Evolutionary conservation across 2,888 invertebrate species (phyloP), one percentile per base, ranked within the genome.

Genomic region (Blera fallax): DNA sequence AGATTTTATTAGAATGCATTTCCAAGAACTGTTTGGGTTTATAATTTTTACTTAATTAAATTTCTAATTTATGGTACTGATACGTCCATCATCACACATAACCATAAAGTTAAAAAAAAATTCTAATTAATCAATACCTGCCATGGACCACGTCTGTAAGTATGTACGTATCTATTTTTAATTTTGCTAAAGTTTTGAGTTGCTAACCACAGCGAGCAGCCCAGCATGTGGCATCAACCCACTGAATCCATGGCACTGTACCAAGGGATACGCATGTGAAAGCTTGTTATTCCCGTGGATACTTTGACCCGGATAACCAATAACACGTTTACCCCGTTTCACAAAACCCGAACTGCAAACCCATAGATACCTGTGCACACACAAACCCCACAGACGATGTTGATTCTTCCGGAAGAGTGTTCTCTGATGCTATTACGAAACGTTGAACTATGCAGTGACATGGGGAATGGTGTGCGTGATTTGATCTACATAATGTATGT

Each of bases 351-450:
- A 11, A 27, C 14, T 62, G 16, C 50, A 60, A 29, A 34, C 54
- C 16, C 34, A 70, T 16, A 16, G 14, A 43, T 48, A 21, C 21
- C 34, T 34, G 34, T 8, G 10, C 34, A 1, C 7, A 16, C 43
- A 11, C 16, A 21, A 18, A 11, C 8, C 18, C 10, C 27, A 37
- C 2, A 16, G 50, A 52, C 29, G 58, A 52, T 78, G 78, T 70
- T 62, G 27, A 78, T 43, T 79, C 70, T 64, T 79, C 72, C 72
- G 78, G 70, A 79, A 79, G 64, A 79, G 16, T 48, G 24, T 62
- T 14, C 64, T 24, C 62, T 45, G 62, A 72, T 79, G 70, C n/a
- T 37, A 21, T 72, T 70, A 79, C 37, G 37, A 72, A 72, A 56
- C 78, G 64, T 72, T 79, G 64, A 79, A 79, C 78, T 56, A 69